Base-by-base conservation (phyloP, 2,113 vertebrate species). In the Halichoeres trimaculatus region DNA sequence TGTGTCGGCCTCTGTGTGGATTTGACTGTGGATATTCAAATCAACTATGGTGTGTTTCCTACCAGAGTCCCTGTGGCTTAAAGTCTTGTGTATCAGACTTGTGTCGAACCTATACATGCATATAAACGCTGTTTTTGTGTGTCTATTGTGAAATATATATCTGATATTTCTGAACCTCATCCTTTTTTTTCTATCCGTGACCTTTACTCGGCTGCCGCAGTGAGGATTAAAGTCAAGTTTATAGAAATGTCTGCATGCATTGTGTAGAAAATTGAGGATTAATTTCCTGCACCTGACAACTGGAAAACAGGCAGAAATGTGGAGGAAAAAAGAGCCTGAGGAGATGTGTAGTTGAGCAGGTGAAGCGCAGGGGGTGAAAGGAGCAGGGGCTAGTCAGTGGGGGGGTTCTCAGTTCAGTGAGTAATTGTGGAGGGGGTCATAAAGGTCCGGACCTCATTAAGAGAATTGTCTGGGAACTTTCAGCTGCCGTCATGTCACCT, bases 391-490 rank as follows among this genome's bases (percentile, higher is more conserved):
- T 51, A 7, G 8, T 43, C 43, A 10, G 68, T 8, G 23, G 62
- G 62, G 74, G 70, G 58, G 57, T 23, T 59, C 57, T 77, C 74
- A 67, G 60, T 70, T 84, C 83, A 82, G 16, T 54, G 74, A 60
- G 69, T 83, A 71, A 83, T 73, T 85, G 69, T 58, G 58, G 69
- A 20, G 52, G 34, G 72, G 79, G 79, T 81, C 76, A 76, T 9
- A n/a, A 26, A 77, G 80, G 76, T 73, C 71, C 63, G 54, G 85
- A 84, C 80, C 83, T 88, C 79, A 88, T 89, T 87, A 90, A 74
- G 83, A 69, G 35, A 80, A 84, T 76, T 85, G 79, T 83, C 69
- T 74, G 69, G 68, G 71, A 84, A 38, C 56, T 40, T 74, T 84
- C 57, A 71, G 53, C 74, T 58, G 65, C 50, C 53, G 38, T 68